Conservation (phyloP, 2,113 vertebrate species). For the Bubo bubo region DNA sequence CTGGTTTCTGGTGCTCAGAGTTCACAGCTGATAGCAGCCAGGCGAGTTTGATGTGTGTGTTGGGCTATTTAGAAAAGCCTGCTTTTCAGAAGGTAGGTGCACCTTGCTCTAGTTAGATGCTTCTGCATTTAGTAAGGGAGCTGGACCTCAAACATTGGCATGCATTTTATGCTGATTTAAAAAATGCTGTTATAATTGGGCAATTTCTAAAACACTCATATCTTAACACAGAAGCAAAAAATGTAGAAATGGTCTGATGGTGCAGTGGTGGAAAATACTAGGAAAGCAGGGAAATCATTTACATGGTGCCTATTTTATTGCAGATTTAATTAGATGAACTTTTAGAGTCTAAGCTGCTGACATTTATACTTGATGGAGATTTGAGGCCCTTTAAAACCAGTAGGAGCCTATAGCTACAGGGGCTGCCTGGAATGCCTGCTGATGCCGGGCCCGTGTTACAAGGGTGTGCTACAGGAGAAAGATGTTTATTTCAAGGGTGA, state of each 20-base stretch:
- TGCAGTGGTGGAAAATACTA: background rate
- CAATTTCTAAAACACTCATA: background rate
- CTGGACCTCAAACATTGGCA: background rate
- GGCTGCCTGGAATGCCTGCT: background rate
- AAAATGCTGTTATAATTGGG: background rate
- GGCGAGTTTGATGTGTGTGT: background rate
- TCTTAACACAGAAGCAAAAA: background rate
- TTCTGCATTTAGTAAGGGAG: background rate
- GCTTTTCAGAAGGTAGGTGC: background rate
- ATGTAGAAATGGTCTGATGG: background rate
- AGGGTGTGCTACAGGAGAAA: conserved; percentile 43
- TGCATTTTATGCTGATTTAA: background rate
- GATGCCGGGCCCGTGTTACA: background rate
- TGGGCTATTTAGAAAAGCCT: background rate
- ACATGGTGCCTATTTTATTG: background rate
- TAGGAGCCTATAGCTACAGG: background rate
- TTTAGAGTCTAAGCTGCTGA: background rate
- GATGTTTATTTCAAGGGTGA: conserved; percentile 29
- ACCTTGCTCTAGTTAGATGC: background rate
- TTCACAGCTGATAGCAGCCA: background rate
- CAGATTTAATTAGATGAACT: background rate
- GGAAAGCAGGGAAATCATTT: background rate
- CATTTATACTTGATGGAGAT: background rate
- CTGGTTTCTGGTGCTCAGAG: background rate
- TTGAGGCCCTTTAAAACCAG: conserved; percentile 19